Evolutionary conservation across 2,113 vertebrate genomes (phyloP).

Genomic region (Uria lomvia): DNA sequence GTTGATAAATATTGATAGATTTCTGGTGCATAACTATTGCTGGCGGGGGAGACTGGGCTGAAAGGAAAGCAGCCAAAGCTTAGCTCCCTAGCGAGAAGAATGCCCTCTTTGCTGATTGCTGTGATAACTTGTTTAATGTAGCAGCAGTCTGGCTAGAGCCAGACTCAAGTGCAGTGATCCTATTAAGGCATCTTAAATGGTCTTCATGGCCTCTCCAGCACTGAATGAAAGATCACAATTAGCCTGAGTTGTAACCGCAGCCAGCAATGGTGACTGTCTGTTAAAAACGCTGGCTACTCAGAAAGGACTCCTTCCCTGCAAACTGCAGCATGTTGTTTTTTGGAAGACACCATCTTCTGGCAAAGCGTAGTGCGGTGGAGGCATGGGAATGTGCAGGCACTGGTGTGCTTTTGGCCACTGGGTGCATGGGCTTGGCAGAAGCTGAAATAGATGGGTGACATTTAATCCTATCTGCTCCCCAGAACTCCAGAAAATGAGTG

Average conservation of each 20-base stretch:
- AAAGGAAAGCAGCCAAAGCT: not conserved
- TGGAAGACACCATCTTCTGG: not conserved
- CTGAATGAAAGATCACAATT: not conserved
- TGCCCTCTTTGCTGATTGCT: not conserved
- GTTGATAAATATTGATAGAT: not conserved
- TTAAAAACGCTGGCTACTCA: not conserved
- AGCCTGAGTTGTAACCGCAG: not conserved
- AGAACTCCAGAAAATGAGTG: not conserved
- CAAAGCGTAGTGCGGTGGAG: not conserved
- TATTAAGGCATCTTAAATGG: not conserved
- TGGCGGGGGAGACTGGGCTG: not conserved
- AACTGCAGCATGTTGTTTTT: not conserved
- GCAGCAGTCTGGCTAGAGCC: not conserved
- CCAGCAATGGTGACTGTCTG: not conserved
- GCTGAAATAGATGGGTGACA: not conserved
- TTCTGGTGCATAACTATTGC: not conserved
- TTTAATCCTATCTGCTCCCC: not conserved
- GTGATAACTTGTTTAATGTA: not conserved
- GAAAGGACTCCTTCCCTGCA: not conserved
- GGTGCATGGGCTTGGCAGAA: not conserved
- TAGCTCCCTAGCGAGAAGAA: not conserved
- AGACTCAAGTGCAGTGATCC: not conserved
- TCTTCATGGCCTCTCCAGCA: not conserved
- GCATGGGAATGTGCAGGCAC: accelerated
- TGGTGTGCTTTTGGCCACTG: not conserved